Conservation (phyloP, 2,888 invertebrate genomes). For the Ophioninae sp. region DNA sequence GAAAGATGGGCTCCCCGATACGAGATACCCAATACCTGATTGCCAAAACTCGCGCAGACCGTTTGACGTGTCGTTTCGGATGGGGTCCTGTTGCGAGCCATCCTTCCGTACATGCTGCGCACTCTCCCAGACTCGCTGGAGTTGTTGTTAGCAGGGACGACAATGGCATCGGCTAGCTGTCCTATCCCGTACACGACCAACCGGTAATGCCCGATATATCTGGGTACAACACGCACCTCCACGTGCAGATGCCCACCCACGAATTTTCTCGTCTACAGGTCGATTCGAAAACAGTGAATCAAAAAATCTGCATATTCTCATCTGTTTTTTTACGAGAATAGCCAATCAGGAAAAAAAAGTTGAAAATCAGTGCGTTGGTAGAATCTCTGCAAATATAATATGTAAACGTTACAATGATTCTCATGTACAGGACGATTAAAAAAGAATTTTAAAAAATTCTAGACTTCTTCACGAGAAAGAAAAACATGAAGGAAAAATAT, state of each 20-base stretch:
- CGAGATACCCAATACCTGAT: slow-evolving; percentile 56
- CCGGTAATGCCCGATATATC: slow-evolving; percentile 10
- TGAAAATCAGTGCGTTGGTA: too few species aligned
- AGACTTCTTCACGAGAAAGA: background rate
- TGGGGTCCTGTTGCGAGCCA: slow-evolving; percentile 58
- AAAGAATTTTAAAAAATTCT: background rate
- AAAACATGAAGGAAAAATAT: background rate
- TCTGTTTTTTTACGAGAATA: too few species aligned
- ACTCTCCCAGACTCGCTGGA: slow-evolving; percentile 45
- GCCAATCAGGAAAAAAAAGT: too few species aligned
- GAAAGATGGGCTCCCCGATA: slow-evolving; percentile 9
- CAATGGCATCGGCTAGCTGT: slow-evolving; percentile 51
- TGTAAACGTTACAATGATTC: too few species aligned
- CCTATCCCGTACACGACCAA: slow-evolving; percentile 42
- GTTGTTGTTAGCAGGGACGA: slow-evolving; percentile 48
- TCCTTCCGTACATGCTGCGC: slow-evolving; percentile 59
- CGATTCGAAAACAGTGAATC: background rate
- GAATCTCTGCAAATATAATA: too few species aligned
- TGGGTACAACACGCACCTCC: background rate
- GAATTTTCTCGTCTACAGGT: background rate
- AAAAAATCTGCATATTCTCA: too few species aligned
- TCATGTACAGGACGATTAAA: background rate
- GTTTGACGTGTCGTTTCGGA: slow-evolving; percentile 60
- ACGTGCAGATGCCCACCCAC: background rate
- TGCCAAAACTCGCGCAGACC: slow-evolving; percentile 44